Percentiles rank a stretch among this genome's conserved stretches.
Conservation (phyloP, 2,888 invertebrate genomes). For the Auanema sp. region DNA sequence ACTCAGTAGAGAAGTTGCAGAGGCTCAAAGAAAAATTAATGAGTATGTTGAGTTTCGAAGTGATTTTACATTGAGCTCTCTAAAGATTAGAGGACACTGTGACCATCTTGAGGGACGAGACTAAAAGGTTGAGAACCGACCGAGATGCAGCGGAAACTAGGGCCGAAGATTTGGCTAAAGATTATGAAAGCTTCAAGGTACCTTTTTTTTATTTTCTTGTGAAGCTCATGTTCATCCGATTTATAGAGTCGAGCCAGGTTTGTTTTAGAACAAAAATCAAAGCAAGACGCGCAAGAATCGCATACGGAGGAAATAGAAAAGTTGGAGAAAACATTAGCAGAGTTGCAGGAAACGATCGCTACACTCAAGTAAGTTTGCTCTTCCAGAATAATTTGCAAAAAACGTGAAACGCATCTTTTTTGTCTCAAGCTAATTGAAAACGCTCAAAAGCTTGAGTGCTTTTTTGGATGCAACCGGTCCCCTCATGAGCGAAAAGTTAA, state of each 20-base stretch:
- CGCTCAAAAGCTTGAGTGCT: no score
- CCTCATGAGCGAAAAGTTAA: no score
- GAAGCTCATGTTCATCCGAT: not conserved
- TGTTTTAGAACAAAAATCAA: conserved; percentile 19
- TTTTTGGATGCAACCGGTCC: no score
- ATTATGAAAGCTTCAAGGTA: conserved; percentile 38
- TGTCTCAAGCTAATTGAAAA: no score
- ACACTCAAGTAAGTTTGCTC: no score
- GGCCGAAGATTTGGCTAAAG: conserved; percentile 29
- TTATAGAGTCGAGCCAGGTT: conserved; percentile 17
- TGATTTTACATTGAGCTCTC: not conserved
- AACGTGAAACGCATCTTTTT: no score
- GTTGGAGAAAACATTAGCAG: conserved; percentile 13
- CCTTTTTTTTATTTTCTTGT: not conserved
- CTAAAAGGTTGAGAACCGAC: conserved; percentile 23
- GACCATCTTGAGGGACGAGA: conserved; percentile 23
- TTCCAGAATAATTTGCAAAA: no score
- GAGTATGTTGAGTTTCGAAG: not conserved
- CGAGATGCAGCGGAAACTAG: conserved; percentile 23
- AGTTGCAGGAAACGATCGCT: conserved; percentile 1
- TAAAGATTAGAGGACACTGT: conserved; percentile 20
- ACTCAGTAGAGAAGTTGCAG: conserved; percentile 17
- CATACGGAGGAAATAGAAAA: conserved; percentile 10
- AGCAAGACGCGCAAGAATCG: conserved; percentile 8
- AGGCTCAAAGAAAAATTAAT: conserved; percentile 11